phyloP scores from a whole-genome alignment of 2,797 vertebrate species.

The Enteromius afrohamiltoni region DNA sequence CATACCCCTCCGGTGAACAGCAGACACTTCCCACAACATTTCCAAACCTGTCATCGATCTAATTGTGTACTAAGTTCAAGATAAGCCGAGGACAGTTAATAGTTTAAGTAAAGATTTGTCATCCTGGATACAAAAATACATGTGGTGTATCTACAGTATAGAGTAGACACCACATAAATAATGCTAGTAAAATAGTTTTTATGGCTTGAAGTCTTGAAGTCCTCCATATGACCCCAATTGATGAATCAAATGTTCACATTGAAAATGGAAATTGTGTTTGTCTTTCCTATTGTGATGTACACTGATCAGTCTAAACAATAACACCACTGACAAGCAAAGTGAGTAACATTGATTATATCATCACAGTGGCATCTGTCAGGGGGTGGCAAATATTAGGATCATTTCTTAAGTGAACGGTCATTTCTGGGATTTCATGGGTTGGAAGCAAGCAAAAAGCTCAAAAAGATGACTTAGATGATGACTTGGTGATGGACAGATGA shows the following conservation, averaged over 20 bases:
- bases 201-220: neutral
- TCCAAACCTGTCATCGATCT: neutral
- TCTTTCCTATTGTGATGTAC: neutral
- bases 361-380: neutral
- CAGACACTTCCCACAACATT: neutral
- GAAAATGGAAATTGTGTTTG: neutral
- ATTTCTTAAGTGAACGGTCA: neutral
- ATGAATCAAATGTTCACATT: too few species aligned
- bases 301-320: too few species aligned
- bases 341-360: neutral
- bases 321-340: neutral
- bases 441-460: neutral
- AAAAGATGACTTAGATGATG: neutral
- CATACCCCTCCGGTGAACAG: neutral
- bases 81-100: neutral
- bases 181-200: neutral
- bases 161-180: neutral
- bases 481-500: neutral
- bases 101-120: conserved; percentile 1
- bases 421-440: neutral
- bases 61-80: neutral
- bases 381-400: neutral
- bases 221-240: too few species aligned
- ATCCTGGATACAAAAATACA: neutral
- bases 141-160: too few species aligned